Evolutionary conservation across 2,113 vertebrate genomes (phyloP), one percentile per base, ranked within the genome.

Genomic region (Haliaeetus leucogaster): DNA sequence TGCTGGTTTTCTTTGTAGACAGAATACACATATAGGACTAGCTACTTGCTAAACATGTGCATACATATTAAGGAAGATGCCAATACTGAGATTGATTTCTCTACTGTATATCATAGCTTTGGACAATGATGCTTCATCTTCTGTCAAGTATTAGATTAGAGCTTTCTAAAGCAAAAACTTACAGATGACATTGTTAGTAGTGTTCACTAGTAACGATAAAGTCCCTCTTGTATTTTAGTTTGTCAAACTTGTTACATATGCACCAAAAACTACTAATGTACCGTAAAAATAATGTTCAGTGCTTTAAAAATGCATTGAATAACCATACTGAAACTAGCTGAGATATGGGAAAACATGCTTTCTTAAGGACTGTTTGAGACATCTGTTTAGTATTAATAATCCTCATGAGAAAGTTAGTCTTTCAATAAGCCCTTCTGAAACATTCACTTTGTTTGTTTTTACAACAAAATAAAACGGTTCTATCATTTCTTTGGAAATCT

Each of bases 361-460:
- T 85, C 1, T 0, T 36, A 48, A 25, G 16, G 53, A 26, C 12
- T 66, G 2, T 13, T 20, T 23, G 34, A 86, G 27, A 36, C 2
- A 14, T 72, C n/a, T 71, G 16, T 88, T 50, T 18, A 11, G 8
- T 40, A 21, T 34, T 83, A 77, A 63, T 52, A 89, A 81, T 11
- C 15, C 0, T 2, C 1, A 0, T 10, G 3, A 1, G 23, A 56
- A 89, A 52, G 26, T 17, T 63, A 48, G 6, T 34, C 16, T 70
- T 94, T 81, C 22, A 22, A 3, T 36, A 70, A 48, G 11, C 27
- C n/a, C 10, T 70, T 78, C 13, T 89, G 40, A 79, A 84, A 65
- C 18, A 23, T 48, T 68, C 3, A 11, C 5, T 72, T 62, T 32
- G 3, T 72, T 58, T 32, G 3, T 47, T 78, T 87, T 80, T 58